Base-by-base conservation (phyloP, 30 jellyfish, hydroid and myxozoan genomes). In the Mastigias papua region DNA sequence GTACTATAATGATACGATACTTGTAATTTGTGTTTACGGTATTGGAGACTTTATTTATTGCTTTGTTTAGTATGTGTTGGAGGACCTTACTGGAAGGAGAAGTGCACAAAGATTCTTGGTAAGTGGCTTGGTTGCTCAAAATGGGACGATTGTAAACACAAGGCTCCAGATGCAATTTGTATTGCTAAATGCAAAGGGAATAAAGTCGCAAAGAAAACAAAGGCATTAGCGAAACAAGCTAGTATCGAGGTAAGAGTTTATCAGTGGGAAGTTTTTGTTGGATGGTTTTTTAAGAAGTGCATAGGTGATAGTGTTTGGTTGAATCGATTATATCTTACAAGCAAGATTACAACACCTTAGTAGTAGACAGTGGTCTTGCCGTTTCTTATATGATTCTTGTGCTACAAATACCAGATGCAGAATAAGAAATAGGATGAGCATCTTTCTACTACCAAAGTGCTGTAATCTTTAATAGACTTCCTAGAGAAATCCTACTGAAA, bases 131-230 rank as follows among this genome's bases (percentile, higher is more conserved):
- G 90, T 15, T 89, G 97, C 70, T 87, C 96, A 5, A 79, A 76
- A 54, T 82, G 97, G 97, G 69, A 89, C 70, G 81, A 89, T 50
- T 89, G 97, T 78, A 89, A 89, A 73, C 84, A 69, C 54, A 89
- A 48, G 29, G 98, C 80, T 0, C 90, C 91, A 30, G 97, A 89
- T 66, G 71, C 93, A 27, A 37, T 70, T 9, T 94, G 98, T 62
- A 60, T 94, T 20, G 97, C 98, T 16, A 90, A 89, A 62, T 94
- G 98, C 81, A 89, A 89, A 76, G 97, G 93, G 7, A 84, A 83
- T 20, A 79, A 94, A 75, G 80, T 94, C 57, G n/a, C 32, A 22
- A 69, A 82, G 73, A 92, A 89, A 63, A 92, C 83, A 30, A 94
- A 62, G 34, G 97, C 86, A 10, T 32, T 58, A 3, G 83, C 86